Conservation (phyloP, 2,113 vertebrate genomes). For the Ceyx margarethae region DNA sequence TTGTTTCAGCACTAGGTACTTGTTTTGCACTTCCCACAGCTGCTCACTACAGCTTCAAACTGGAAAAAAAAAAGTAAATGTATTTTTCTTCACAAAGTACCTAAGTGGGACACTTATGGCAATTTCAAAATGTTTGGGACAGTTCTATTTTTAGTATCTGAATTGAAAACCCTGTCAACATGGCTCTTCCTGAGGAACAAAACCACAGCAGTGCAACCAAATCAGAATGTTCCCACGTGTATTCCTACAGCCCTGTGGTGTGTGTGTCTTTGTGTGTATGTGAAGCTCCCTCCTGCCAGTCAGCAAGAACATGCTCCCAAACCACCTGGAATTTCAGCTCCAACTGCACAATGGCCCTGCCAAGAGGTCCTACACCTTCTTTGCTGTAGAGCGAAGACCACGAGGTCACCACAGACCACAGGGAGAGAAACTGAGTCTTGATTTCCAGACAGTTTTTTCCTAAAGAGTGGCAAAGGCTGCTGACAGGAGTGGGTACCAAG, state of each 20-base stretch:
- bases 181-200: background rate
- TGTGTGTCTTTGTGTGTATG: background rate
- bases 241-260: background rate
- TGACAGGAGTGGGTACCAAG: fast-evolving
- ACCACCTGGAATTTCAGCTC: background rate
- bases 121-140: background rate
- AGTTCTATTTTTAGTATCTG: constrained; percentile 1
- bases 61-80: background rate
- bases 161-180: background rate
- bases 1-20: background rate
- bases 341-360: fast-evolving
- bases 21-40: background rate
- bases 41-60: background rate
- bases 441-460: background rate
- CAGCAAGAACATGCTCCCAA: background rate
- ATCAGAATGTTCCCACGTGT: background rate
- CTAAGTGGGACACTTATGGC: background rate
- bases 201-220: background rate
- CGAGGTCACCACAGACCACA: background rate
- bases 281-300: background rate
- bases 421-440: background rate
- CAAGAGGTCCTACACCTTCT: background rate
- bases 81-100: background rate
- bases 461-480: background rate
- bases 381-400: fast-evolving